Percentiles rank a stretch among this genome's conserved stretches.
Evolutionary conservation across 1,140 invertebrate species (phyloP).

Genomic region (Metaphire vulgaris): DNA sequence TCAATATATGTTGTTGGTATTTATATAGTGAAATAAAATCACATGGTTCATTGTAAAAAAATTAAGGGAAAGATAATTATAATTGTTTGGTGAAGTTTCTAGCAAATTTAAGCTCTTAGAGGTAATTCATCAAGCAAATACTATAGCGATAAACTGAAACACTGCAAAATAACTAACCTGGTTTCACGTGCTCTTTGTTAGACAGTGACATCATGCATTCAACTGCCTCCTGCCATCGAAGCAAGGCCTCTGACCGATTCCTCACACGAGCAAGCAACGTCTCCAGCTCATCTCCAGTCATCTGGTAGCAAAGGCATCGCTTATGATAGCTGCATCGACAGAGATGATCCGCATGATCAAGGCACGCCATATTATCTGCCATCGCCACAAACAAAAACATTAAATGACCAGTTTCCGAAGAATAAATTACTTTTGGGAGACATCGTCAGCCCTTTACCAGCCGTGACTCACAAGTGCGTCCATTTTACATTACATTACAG

Average conservation of each 20-base stretch:
- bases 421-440: neutral
- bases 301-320: neutral
- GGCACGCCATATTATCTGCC: constrained; percentile 6
- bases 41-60: too few species aligned
- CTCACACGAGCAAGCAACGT: neutral
- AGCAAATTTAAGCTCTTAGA: too few species aligned
- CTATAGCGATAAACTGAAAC: too few species aligned
- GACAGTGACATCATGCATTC: neutral
- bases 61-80: too few species aligned
- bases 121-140: too few species aligned
- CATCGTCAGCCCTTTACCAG: too few species aligned
- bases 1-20: too few species aligned
- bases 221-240: neutral
- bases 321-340: neutral
- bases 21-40: too few species aligned
- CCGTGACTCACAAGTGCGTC: too few species aligned
- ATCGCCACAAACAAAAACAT: neutral
- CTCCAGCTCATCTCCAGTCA: neutral
- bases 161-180: neutral
- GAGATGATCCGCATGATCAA: constrained; percentile 4
- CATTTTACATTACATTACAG: too few species aligned
- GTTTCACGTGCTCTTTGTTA: neutral
- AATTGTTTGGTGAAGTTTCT: too few species aligned
- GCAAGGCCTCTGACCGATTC: neutral
- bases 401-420: neutral